A percentile compares a stretch with the other conserved stretches of the same genome.
Conservation (phyloP, 2,797 vertebrate genomes). For the Iguana delicatissima region DNA sequence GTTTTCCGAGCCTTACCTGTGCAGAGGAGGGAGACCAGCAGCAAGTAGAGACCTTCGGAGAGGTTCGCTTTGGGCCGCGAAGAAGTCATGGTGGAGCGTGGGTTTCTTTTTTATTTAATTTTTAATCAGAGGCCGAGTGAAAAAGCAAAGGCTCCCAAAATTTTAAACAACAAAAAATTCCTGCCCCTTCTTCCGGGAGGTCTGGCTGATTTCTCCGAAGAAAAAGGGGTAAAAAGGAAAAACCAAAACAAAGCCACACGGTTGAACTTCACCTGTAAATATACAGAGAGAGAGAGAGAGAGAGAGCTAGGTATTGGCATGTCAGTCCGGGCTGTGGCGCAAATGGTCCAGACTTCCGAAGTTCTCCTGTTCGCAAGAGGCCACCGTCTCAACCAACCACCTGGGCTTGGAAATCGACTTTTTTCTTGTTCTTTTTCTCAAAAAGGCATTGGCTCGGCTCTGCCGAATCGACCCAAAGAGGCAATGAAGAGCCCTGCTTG, state of each 20-base stretch:
- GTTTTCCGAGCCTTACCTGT: conserved; percentile 7
- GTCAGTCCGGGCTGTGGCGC: not conserved
- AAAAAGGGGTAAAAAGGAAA: not conserved
- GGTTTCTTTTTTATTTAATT: too few relatives aligned
- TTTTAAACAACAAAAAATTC: not conserved
- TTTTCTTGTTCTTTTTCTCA: too few relatives aligned
- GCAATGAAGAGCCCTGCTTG: not conserved
- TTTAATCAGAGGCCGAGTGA: too few relatives aligned
- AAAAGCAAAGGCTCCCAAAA: not conserved
- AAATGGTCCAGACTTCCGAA: not conserved
- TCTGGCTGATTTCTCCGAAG: too few relatives aligned
- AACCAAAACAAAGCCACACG: not conserved
- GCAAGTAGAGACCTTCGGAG: not conserved
- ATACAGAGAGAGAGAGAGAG: too few relatives aligned
- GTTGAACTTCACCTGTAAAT: not conserved
- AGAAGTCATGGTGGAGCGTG: not conserved
- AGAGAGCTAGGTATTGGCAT: too few relatives aligned
- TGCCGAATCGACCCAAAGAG: not conserved
- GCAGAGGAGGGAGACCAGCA: not conserved
- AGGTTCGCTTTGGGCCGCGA: not conserved
- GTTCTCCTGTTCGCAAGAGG: not conserved
- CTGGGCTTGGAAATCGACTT: not conserved
- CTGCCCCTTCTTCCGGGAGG: not conserved
- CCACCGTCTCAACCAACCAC: not conserved
- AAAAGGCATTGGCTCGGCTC: not conserved